Evolutionary conservation across 1,140 invertebrate species (phyloP).

Genomic region (Planococcus citri): DNA sequence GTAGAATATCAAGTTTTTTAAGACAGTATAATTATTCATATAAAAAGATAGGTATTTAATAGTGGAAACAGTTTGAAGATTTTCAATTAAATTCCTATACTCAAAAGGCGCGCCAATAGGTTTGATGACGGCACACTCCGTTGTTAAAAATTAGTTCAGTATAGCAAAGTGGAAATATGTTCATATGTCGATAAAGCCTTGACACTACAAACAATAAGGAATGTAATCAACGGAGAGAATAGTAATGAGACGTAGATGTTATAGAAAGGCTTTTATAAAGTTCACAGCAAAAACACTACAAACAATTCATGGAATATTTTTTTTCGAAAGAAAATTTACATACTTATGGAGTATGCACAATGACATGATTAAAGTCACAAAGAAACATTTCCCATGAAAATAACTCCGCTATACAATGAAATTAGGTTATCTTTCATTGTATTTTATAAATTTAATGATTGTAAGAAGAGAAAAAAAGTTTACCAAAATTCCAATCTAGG

Average conservation of each 20-base stretch:
- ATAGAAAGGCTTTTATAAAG: background rate
- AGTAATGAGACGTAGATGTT: background rate
- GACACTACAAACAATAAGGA: background rate
- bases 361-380: background rate
- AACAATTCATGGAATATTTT: background rate
- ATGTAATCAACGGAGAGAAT: background rate
- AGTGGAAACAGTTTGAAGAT: background rate
- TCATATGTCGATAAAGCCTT: constrained; percentile 2
- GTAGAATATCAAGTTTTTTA: too few species aligned
- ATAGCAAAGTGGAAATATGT: background rate
- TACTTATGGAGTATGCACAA: background rate
- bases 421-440: background rate
- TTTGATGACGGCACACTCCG: background rate
- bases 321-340: background rate
- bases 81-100: background rate
- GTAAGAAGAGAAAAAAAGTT: too few species aligned
- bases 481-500: too few species aligned
- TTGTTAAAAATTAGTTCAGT: background rate
- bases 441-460: background rate
- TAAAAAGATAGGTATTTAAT: too few species aligned
- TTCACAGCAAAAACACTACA: constrained; percentile 3
- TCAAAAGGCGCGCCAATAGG: background rate
- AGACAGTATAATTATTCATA: too few species aligned
- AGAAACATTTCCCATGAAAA: background rate
- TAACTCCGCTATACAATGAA: background rate